These are phyloP conservation scores for Tubiluchus corallicola DNA, from an alignment of 2,888 invertebrate genomes.

Conservation along the genomic window DNA sequence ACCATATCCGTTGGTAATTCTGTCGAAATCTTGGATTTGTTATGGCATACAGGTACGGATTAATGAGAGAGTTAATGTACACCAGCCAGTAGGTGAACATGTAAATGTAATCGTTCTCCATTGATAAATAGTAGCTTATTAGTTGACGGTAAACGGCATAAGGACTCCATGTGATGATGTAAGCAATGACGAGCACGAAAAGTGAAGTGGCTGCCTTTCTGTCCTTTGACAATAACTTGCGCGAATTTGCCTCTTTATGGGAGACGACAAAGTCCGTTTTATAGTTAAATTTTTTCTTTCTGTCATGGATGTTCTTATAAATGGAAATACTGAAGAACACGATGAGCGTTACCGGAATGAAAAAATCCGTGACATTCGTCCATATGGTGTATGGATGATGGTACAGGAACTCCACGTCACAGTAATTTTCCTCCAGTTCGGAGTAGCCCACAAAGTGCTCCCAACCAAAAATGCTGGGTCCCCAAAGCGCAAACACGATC, in stretches of 20 bases:
- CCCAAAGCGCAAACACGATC: neutral
- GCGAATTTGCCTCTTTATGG: no score
- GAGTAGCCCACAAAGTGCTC: slow-evolving; percentile 2
- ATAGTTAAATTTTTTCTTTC: no score
- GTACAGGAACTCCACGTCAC: slow-evolving; percentile 4
- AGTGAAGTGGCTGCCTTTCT: neutral
- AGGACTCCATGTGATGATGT: neutral
- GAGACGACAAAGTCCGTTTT: neutral
- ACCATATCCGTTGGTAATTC: no score
- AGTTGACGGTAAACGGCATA: neutral
- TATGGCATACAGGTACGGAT: neutral
- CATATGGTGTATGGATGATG: neutral
- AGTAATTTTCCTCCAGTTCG: slow-evolving; percentile 7
- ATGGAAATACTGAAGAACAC: neutral
- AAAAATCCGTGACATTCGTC: neutral
- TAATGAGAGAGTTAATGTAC: neutral
- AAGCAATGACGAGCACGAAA: neutral
- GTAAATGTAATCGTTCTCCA: neutral
- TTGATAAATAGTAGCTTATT: neutral
- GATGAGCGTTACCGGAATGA: neutral
- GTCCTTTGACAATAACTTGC: no score
- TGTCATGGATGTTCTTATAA: neutral
- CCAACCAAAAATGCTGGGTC: neutral
- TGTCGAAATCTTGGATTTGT: neutral
- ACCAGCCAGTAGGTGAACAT: neutral